Conservation (phyloP, 2,113 vertebrate species). For the Anguilla japonica region DNA sequence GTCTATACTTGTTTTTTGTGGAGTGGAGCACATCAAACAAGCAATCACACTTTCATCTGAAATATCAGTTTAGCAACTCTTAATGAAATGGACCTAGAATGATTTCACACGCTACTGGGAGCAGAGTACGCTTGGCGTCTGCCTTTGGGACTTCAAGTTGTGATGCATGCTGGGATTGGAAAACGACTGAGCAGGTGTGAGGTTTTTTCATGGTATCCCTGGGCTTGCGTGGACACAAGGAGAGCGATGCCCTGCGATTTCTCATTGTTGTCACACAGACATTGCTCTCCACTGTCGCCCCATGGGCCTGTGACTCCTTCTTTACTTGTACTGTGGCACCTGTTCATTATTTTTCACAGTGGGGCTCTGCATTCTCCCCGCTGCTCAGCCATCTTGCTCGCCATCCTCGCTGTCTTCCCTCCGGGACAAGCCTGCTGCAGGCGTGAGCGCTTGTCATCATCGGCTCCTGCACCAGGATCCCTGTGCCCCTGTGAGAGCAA, state of each 20-base stretch:
- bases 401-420: background rate
- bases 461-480: background rate
- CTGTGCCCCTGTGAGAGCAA: background rate
- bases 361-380: conserved; percentile 38
- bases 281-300: background rate
- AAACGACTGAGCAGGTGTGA: background rate
- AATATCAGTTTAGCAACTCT: background rate
- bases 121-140: background rate
- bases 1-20: background rate
- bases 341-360: conserved; percentile 62
- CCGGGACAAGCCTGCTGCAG: background rate
- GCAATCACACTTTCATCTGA: background rate
- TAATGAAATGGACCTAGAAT: background rate
- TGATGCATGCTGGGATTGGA: background rate
- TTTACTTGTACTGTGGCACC: conserved; percentile 48
- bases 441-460: background rate
- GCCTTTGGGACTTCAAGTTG: background rate
- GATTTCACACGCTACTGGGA: background rate
- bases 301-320: background rate
- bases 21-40: background rate
- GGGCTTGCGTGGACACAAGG: background rate
- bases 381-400: conserved; percentile 44
- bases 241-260: background rate
- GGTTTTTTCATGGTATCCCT: background rate
- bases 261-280: conserved; percentile 5